Percentiles rank a stretch among this genome's conserved stretches.
Evolutionary conservation across 2,888 invertebrate species (phyloP).

Genomic region (Calliopum simillimum): DNA sequence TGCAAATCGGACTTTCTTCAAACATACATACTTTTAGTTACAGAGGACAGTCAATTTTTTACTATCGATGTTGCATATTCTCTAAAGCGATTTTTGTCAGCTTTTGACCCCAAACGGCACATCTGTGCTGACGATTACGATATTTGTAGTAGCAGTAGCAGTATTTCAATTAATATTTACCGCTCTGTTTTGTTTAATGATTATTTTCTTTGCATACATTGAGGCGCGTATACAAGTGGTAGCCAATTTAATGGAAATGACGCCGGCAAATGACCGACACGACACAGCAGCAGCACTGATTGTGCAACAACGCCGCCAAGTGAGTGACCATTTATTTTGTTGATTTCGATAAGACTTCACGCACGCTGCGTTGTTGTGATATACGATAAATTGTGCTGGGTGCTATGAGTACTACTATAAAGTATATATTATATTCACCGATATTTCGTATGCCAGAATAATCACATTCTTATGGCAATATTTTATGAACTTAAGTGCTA

Average conservation of each 20-base stretch:
- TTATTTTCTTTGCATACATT: slow-evolving; percentile 25
- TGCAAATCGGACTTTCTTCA: background rate
- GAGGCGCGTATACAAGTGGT: background rate
- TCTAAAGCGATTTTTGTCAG: too few relatives aligned
- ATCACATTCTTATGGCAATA: background rate
- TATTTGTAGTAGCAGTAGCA: slow-evolving; percentile 9
- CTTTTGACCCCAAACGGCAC: too few relatives aligned
- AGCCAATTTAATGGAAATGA: background rate
- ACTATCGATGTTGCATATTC: too few relatives aligned
- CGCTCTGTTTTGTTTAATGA: slow-evolving; percentile 43
- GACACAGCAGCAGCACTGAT: background rate
- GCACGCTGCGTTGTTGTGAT: background rate
- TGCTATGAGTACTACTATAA: too few relatives aligned
- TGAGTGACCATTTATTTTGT: slow-evolving; percentile 33
- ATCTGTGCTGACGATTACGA: background rate
- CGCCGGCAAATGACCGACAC: too few relatives aligned
- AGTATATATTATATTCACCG: background rate
- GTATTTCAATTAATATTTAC: slow-evolving; percentile 45
- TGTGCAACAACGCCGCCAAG: background rate
- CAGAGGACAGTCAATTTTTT: too few relatives aligned
- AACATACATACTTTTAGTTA: too few relatives aligned
- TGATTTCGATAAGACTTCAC: slow-evolving; percentile 27
- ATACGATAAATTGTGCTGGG: too few relatives aligned
- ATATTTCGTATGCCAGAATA: background rate
- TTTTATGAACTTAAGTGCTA: slow-evolving; percentile 14